Evolutionary conservation across 2,113 vertebrate genomes (phyloP).

Genomic region (Cichladusa arquata): DNA sequence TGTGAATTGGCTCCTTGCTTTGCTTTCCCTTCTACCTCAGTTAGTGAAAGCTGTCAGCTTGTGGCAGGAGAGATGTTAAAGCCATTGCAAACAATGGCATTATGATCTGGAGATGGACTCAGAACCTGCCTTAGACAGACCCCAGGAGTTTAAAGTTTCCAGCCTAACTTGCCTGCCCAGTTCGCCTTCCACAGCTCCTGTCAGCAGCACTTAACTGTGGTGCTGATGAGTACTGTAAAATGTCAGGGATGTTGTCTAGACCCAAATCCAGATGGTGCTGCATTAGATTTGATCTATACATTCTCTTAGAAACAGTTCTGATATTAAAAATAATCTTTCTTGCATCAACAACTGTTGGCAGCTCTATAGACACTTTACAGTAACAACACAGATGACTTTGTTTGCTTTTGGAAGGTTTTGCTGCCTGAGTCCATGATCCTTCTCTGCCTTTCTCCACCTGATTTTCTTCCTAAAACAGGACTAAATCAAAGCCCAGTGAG

Average conservation of each 20-base stretch:
- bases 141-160: neutral
- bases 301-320: neutral
- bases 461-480: neutral
- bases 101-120: neutral
- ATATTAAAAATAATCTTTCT: neutral
- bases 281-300: neutral
- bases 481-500: neutral
- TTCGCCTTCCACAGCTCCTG: neutral
- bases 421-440: neutral
- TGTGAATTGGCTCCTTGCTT: neutral
- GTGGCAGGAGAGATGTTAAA: neutral
- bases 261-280: neutral
- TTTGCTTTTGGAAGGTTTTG: slow-evolving; percentile 16
- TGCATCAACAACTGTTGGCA: neutral
- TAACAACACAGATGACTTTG: neutral
- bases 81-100: neutral
- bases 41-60: neutral
- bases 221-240: neutral
- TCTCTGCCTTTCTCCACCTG: neutral
- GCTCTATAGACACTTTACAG: neutral
- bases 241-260: neutral
- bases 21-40: neutral
- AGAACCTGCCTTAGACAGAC: neutral
- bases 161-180: neutral
- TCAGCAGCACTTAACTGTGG: neutral